Evolutionary conservation across 1,140 invertebrate genomes (phyloP).

Genomic region (Lucilia sericata): DNA sequence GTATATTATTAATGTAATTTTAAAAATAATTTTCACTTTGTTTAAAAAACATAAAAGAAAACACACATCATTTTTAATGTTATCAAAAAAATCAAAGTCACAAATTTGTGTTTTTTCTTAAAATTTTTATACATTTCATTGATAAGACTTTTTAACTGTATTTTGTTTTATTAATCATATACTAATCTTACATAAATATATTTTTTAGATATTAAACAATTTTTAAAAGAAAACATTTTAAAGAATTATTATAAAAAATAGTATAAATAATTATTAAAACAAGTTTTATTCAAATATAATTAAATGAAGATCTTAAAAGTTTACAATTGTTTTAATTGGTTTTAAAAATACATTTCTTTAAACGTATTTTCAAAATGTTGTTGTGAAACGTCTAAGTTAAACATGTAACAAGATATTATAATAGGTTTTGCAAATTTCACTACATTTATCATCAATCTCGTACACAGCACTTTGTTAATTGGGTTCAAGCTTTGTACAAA

Average conservation of each 20-base stretch:
- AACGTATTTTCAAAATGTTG: too few species aligned
- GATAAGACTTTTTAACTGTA: neutral
- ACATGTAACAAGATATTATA: too few species aligned
- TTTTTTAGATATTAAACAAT: conserved; percentile 1
- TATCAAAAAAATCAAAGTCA: neutral
- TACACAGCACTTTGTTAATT: neutral
- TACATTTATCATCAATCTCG: too few species aligned
- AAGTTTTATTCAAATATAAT: neutral
- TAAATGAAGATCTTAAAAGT: neutral
- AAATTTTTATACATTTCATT: neutral
- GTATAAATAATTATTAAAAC: neutral
- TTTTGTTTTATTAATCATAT: neutral
- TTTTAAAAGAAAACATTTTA: neutral
- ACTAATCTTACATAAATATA: neutral
- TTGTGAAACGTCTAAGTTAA: too few species aligned
- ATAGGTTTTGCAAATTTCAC: too few species aligned
- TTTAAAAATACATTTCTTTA: neutral
- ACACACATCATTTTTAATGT: neutral
- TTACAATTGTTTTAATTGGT: neutral
- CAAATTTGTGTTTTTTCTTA: neutral
- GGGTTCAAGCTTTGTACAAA: too few species aligned
- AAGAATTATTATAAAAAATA: neutral
- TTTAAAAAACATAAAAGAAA: neutral
- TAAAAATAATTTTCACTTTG: neutral
- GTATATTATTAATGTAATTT: conserved; percentile 2